A percentile compares a stretch with the other conserved stretches of the same genome.
These are phyloP conservation scores for Reinhardtius hippoglossoides DNA, from an alignment of 2,113 vertebrate genomes.

Conservation along the genomic window DNA sequence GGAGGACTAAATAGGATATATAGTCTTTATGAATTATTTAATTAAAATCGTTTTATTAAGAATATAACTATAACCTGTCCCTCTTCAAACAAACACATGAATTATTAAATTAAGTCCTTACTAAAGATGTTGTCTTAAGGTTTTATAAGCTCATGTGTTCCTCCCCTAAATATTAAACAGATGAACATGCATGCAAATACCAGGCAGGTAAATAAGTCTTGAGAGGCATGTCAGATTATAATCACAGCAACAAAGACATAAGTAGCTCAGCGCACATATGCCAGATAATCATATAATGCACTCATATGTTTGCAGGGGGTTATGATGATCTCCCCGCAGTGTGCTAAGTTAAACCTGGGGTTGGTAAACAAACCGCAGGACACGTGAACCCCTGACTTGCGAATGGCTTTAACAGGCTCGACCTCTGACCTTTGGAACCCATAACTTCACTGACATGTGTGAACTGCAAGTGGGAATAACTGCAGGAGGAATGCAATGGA, in stretches of 20 bases:
- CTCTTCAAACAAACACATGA: too few relatives aligned
- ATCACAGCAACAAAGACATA: conserved; percentile 31
- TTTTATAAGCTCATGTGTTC: neutral
- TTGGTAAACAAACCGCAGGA: conserved; percentile 53
- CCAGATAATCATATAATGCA: conserved; percentile 56
- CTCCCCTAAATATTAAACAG: neutral
- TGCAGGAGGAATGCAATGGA: conserved; percentile 21
- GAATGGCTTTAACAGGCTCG: conserved; percentile 39
- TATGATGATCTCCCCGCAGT: conserved; percentile 27
- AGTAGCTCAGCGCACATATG: conserved; percentile 48
- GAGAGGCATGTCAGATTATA: conserved; percentile 22
- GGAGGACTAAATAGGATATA: too few relatives aligned
- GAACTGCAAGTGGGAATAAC: conserved; percentile 2
- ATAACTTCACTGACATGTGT: neutral
- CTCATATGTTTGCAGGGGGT: conserved; percentile 29
- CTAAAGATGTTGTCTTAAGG: neutral
- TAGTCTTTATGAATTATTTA: neutral
- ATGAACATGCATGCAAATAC: neutral
- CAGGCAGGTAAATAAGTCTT: neutral
- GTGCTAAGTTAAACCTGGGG: conserved; percentile 47
- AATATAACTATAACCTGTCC: too few relatives aligned
- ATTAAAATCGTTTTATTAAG: too few relatives aligned
- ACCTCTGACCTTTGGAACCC: conserved; percentile 54
- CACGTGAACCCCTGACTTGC: conserved; percentile 26
- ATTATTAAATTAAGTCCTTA: neutral